Percentiles rank a stretch among this genome's conserved stretches.
These are phyloP conservation scores for Tenthredo scrophulariae DNA, from an alignment of 2,888 invertebrate genomes.

Conservation along the genomic window DNA sequence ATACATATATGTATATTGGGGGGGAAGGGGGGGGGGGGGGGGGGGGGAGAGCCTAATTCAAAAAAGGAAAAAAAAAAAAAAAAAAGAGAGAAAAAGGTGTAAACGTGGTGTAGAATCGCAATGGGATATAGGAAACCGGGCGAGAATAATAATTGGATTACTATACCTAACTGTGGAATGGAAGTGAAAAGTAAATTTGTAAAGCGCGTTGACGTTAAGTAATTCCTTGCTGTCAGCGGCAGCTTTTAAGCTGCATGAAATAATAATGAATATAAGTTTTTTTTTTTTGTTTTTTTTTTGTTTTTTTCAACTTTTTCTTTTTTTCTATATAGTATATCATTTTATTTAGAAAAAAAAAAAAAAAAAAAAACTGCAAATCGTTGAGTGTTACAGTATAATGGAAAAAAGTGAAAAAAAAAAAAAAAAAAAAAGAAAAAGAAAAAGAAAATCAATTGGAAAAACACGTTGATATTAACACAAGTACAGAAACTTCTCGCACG, in stretches of 20 bases:
- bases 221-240: not conserved
- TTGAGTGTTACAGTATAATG: no score
- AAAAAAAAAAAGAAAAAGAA: no score
- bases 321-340: not conserved
- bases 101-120: not conserved
- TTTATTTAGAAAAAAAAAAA: not conserved
- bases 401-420: not conserved
- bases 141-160: conserved; percentile 34
- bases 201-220: conserved; percentile 21
- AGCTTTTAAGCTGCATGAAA: conserved; percentile 27
- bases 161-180: conserved; percentile 16
- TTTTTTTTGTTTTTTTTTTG: no score
- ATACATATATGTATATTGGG: not conserved
- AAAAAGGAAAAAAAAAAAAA: no score
- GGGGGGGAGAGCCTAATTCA: not conserved
- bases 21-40: no score
- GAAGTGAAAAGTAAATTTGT: conserved; percentile 42
- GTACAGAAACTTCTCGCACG: not conserved
- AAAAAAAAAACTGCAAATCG: not conserved
- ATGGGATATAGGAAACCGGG: not conserved
- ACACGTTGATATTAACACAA: not conserved
- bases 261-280: conserved; percentile 17
- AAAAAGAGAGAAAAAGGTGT: not conserved
- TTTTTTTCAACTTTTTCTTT: no score
- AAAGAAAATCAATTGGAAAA: no score